Base-by-base conservation (phyloP, 2,113 vertebrate genomes). In the Caracal caracal region DNA sequence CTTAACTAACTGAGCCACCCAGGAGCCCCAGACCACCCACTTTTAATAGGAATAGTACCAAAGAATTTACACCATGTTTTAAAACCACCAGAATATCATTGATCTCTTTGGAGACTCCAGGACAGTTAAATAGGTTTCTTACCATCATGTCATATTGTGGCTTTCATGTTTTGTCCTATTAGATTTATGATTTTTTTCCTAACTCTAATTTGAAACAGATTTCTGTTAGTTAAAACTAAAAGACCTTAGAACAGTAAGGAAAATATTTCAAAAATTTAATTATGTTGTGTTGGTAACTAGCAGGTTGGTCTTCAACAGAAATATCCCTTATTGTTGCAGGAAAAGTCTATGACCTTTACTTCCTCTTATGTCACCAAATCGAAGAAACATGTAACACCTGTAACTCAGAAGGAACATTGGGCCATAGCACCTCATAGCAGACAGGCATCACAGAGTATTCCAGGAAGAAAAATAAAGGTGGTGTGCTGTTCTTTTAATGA, bases 181-280 rank as follows among this genome's bases (percentile, higher is more conserved):
- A 79, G 35, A 9, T 92, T 94, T 88, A 19, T 17, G 43, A 10
- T 51, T 92, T 83, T 82, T 56, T 70, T 75, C 71, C 63, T 40
- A 76, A 53, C 24, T 51, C 22, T 81, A 37, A 26, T n/a, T 43
- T 83, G 28, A 90, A 79, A 33, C 24, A 22, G 5, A 49, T 24
- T 65, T 93, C 61, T 83, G 10, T 79, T 75, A 88, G 33, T 65
- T 85, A 90, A 80, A 93, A 84, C 12, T 61, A 43, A 93, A 94
- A 95, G 5, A 19, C 12, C 4, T 73, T 9, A 63, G 20, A 87
- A 51, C 8, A 40, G 33, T 53, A 63, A 85, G 8, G 40, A 5
- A 35, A 9, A 9, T 53, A 40, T 87, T 96, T 93, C 47, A 80
- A 93, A 94, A 83, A 8, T 33, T 49, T 15, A 92, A n/a, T 24